A percentile compares a stretch with the other conserved stretches of the same genome.
Evolutionary conservation across 2,113 vertebrate genomes (phyloP).

Genomic region (Hippotragus niger): DNA sequence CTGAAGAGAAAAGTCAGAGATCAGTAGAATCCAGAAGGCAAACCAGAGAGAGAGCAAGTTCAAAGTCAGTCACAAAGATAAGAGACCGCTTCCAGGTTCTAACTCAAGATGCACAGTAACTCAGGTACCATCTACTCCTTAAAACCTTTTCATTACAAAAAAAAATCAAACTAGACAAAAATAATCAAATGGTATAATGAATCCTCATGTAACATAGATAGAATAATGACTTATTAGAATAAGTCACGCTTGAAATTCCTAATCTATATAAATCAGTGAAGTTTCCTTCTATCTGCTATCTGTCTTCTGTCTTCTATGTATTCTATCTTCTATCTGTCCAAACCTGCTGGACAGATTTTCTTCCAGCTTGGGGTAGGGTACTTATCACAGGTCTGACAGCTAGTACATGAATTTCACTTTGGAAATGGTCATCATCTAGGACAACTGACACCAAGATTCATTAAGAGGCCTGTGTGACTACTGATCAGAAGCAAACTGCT

Average conservation of each 20-base stretch:
- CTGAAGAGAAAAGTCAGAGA: constrained; percentile 77
- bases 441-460: not conserved
- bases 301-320: too few relatives aligned
- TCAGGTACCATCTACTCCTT: not conserved
- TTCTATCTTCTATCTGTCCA: not conserved
- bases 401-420: not conserved
- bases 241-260: not conserved
- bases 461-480: not conserved
- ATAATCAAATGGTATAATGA: not conserved
- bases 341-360: not conserved
- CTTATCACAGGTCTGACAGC: not conserved
- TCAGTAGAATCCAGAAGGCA: constrained; percentile 26
- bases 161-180: not conserved
- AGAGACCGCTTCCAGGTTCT: not conserved
- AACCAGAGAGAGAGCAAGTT: not conserved
- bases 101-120: not conserved
- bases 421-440: not conserved
- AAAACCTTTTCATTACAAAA: constrained; percentile 6
- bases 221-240: not conserved
- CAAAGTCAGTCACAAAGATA: not conserved
- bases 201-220: not conserved
- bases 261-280: not conserved
- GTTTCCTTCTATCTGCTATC: constrained; percentile 6
- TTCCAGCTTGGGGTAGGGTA: not conserved
- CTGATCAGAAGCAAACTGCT: not conserved